Evolutionary conservation across 2,888 invertebrate species (phyloP).

Genomic region (Hydraecia micacea): DNA sequence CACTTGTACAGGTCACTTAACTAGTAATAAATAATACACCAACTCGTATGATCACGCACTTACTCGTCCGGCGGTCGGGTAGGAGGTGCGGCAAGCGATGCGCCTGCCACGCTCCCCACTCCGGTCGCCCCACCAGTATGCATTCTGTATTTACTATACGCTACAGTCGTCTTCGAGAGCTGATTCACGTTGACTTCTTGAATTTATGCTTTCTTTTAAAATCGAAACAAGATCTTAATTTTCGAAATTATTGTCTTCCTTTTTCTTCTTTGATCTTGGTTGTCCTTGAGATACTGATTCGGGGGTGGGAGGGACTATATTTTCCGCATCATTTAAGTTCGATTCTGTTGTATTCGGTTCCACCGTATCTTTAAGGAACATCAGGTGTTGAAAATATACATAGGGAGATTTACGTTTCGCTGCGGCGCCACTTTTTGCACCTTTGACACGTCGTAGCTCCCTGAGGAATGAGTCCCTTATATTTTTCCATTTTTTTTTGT

Average conservation of each 20-base stretch:
- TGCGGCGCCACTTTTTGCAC: slow-evolving; percentile 39
- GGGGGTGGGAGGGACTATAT: slow-evolving; percentile 46
- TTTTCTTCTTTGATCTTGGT: slow-evolving; percentile 31
- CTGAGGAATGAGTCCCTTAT: slow-evolving; percentile 48
- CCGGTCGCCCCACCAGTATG: too few species aligned
- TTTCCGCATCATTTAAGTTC: slow-evolving; percentile 32
- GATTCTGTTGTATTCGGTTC: slow-evolving; percentile 49
- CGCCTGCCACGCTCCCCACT: too few species aligned
- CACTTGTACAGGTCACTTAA: too few species aligned
- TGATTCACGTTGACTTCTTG: slow-evolving; percentile 49
- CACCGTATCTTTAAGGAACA: slow-evolving; percentile 45
- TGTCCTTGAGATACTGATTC: slow-evolving; percentile 51
- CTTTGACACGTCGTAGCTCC: slow-evolving; percentile 48
- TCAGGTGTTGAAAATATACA: slow-evolving; percentile 43
- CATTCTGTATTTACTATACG: too few species aligned
- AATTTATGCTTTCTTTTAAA: slow-evolving; percentile 43
- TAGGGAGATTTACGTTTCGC: slow-evolving; percentile 50
- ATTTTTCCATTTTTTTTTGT: slow-evolving; percentile 44
- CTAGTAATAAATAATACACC: too few species aligned
- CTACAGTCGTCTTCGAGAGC: slow-evolving; percentile 43
- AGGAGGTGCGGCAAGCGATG: too few species aligned
- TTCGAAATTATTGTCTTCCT: slow-evolving; percentile 37
- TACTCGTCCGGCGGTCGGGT: too few species aligned
- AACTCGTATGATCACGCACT: too few species aligned
- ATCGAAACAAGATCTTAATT: slow-evolving; percentile 46